Base-by-base conservation (phyloP, 2,888 invertebrate genomes). In the Melinaea menophilus region DNA sequence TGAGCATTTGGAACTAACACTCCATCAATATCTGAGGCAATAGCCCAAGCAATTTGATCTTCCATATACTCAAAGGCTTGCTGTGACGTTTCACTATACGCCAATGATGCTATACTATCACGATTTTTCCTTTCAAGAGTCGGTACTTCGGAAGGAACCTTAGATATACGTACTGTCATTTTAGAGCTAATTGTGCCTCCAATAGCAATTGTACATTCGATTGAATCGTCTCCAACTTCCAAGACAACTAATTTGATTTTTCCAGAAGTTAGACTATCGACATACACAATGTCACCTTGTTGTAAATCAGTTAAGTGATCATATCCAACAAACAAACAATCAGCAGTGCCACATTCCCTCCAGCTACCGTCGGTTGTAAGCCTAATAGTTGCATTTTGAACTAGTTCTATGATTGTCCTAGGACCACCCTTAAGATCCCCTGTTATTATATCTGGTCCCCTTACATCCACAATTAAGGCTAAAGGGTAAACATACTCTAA, bases 1-100 rank as follows among this genome's bases (percentile, higher is more conserved):
- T 88, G 84, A 12, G 84, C 67, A 62, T 82, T 81, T 3, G 89
- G 86, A 33, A 90, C 74, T 62, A 90, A 71, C 55, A 90, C 73
- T 47, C 81, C 90, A 73, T 90, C 90, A 31, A 90, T 78, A 69
- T 90, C 90, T n/a, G 85, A 78, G 34, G 75, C 80, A 46, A 89
- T 75, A 4, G 89, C 90, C 89, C 90, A 90, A 57, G 81, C 79
- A 67, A 90, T 81, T 74, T 90, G 90, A 62, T 85, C 81, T 68
- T 90, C 86, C 76, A 88, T 93, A 77, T 94, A 94, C 72, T 94
- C 93, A 76, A 95, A 93, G 7, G 95, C 95, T 81, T 95, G 94
- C 70, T 81, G 75, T 35, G 94, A 93, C 76, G 95, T 95, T 80
- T 96, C 96, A 72, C 78, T 76, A 69, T 79, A 72, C 9, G 77